Base-by-base conservation (phyloP, 2,113 vertebrate species). In the Cyphotilapia sp. region DNA sequence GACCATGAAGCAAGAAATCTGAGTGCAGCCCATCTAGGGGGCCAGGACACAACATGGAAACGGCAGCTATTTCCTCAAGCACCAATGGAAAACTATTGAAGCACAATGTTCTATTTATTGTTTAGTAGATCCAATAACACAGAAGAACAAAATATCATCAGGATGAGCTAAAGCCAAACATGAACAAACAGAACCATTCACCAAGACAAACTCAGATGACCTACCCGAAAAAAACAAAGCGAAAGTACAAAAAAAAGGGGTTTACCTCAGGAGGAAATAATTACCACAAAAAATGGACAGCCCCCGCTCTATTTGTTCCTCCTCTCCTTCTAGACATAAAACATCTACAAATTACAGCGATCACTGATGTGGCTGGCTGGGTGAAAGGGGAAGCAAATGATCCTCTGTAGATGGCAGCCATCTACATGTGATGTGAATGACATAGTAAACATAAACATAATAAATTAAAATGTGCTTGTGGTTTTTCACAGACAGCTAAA, bases 401-500 rank as follows among this genome's bases (percentile, higher is more conserved):
- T 63, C 9, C 9, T 19, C 31, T 63, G 9, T 19, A 19, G 59
- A 63, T n/a, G 29, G 9, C 59, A 63, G 59, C 0, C 9, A 35
- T 33, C 16, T 63, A 59, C 57, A 59, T 59, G 16, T 61, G 33
- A 66, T 66, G 33, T 38, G 10, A 66, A 38, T 38, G 61, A 66
- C 10, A 66, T 66, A 66, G 3, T 78, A 80, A 51, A 56, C 3
- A 83, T 59, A 16, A 12, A 11, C 40, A 47, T 83, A 66, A 81
- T 85, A 51, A 88, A 81, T 80, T 81, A 56, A 83, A 89, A 84
- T n/a, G 9, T 4, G 19, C 9, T n/a, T 51, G 35, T 59, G 29
- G 35, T 81, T 76, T 49, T 31, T 61, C 76, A 69, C 42, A 89
- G 49, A 31, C 49, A 57, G 29, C 59, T 61, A 29, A 82, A 86